Percentiles rank a stretch among this genome's conserved stretches.
Evolutionary conservation across 2,888 invertebrate genomes (phyloP).

Genomic region (Acleris cristana): DNA sequence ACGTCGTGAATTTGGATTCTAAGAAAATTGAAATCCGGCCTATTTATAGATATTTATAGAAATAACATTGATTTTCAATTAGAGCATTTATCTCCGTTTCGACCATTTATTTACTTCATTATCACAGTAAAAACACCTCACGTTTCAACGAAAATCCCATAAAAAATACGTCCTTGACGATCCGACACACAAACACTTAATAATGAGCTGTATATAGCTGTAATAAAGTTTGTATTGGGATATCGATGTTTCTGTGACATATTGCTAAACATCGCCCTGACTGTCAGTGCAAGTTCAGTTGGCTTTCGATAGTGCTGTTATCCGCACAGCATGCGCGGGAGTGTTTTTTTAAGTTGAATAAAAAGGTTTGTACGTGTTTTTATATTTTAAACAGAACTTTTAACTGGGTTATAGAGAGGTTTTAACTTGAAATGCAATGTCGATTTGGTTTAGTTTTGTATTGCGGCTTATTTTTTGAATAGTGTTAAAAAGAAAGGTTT

Average conservation of each 20-base stretch:
- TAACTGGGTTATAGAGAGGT: neutral
- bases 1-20: too few species aligned
- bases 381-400: neutral
- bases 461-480: too few species aligned
- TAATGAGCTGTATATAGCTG: neutral
- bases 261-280: conserved; percentile 7
- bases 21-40: too few species aligned
- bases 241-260: conserved; percentile 8
- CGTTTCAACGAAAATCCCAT: conserved; percentile 2
- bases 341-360: conserved; percentile 20
- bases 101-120: neutral
- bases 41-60: too few species aligned
- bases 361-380: conserved; percentile 1
- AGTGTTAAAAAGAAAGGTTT: too few species aligned
- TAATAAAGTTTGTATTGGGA: conserved; percentile 1
- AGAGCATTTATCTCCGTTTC: neutral
- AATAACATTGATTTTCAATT: conserved; percentile 3
- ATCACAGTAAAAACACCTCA: neutral
- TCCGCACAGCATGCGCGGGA: conserved; percentile 40
- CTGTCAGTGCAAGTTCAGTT: conserved; percentile 37
- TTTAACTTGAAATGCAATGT: too few species aligned
- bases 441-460: too few species aligned
- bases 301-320: conserved; percentile 39
- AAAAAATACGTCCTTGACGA: conserved; percentile 24
- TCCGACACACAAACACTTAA: neutral